Base-by-base conservation (phyloP, 2,888 invertebrate genomes). In the Campopleginae sp. region DNA sequence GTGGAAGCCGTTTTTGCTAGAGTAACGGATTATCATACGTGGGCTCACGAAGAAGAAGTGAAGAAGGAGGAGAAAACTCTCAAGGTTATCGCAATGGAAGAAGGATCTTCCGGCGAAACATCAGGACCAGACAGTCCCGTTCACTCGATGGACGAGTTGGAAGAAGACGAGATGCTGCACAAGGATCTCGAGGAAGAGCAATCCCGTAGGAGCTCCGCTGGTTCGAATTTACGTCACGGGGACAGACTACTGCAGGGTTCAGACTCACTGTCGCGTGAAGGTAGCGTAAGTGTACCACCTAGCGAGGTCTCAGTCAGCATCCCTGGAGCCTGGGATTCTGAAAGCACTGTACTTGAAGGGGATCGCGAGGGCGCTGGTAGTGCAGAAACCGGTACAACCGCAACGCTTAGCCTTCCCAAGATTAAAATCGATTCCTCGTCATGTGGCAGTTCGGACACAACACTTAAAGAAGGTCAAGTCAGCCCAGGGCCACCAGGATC, bases 101-200 rank as follows among this genome's bases (percentile, higher is more conserved):
- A 95, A 51, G 95, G 95, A 74, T 97, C 97, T 12, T 98, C 98
- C 0, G 98, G 98, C 1, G 97, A 97, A 90, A 98, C 98, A 17
- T 98, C 98, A 10, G 98, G 98, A 0, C 98, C 98, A 0, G 98
- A 98, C 89, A 97, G 97, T 92, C 98, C 98, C 14, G 94, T 93
- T 2, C 96, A 96, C 7, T 97, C 97, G 90, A 96, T 96, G 83
- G 96, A 96, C 87, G 97, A 97, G 89, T 94, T 95, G 68, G 96
- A 97, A 85, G 96, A 96, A 82, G 95, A 96, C 65, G 96, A 96
- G 84, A 94, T 95, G 58, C 87, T 91, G 44, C 88, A 88, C 31
- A 89, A 88, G 84, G 94, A 95, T 88, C 94, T 95, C 38, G 95
- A 95, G 88, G 94, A 94, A 74, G 90, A 91, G 33, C 90, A 91